Conservation (phyloP, 2,888 invertebrate genomes). For the Agonopterix alstromeriana region DNA sequence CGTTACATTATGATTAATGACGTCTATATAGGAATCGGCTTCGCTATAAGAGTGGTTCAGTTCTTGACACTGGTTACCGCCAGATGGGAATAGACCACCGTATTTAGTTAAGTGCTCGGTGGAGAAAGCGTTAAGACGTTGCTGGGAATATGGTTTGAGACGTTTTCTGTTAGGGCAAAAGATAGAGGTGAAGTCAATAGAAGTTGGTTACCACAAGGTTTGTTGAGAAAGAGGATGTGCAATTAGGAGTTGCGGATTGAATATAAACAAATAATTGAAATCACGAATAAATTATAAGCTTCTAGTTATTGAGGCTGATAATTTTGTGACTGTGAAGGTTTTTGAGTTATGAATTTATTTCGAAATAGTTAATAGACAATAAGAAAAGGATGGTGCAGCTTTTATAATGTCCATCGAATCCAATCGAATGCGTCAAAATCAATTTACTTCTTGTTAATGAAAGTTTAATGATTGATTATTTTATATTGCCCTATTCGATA, state of each 20-base stretch:
- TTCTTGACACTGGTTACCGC: conserved; percentile 67
- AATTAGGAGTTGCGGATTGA: not conserved
- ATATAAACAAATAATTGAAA: not conserved
- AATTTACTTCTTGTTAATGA: too few relatives aligned
- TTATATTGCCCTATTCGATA: too few relatives aligned
- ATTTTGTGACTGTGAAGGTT: too few relatives aligned
- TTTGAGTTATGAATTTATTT: too few relatives aligned
- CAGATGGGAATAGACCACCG: conserved; percentile 68
- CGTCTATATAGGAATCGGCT: conserved; percentile 66
- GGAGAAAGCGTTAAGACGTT: conserved; percentile 72
- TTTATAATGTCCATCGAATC: too few relatives aligned
- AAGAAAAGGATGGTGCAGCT: not conserved
- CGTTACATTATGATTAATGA: conserved; percentile 48
- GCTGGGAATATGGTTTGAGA: conserved; percentile 73
- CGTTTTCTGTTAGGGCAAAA: conserved; percentile 69
- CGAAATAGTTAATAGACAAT: not conserved
- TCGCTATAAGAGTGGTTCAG: conserved; percentile 69
- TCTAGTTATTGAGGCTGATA: too few relatives aligned
- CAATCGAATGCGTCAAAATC: too few relatives aligned
- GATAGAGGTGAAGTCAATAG: conserved; percentile 48
- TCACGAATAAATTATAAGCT: too few relatives aligned
- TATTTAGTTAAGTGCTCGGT: conserved; percentile 71
- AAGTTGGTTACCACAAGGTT: conserved; percentile 9
- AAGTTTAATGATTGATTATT: too few relatives aligned
- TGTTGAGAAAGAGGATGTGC: not conserved